Evolutionary conservation across 2,888 invertebrate genomes (phyloP).

Genomic region (Fabriciana adippe): DNA sequence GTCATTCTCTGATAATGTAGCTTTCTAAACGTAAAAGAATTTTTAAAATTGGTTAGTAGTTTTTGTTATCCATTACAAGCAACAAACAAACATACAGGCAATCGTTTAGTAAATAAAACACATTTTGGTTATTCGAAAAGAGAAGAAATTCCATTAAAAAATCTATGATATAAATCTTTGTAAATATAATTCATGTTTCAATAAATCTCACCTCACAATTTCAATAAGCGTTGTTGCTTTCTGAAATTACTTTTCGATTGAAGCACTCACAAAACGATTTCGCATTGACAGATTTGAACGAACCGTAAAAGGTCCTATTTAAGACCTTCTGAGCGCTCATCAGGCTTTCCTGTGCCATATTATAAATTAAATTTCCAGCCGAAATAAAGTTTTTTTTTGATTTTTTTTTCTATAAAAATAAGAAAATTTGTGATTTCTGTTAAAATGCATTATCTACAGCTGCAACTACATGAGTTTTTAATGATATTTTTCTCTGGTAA

Average conservation of each 20-base stretch:
- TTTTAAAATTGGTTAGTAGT: too few species aligned
- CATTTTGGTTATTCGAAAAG: neutral
- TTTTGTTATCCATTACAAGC: too few species aligned
- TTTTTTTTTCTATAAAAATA: neutral
- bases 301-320: slow-evolving; percentile 13
- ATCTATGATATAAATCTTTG: neutral
- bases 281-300: slow-evolving; percentile 14
- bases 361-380: neutral
- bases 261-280: slow-evolving; percentile 17
- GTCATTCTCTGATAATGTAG: too few species aligned
- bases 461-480: too few species aligned
- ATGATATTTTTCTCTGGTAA: too few species aligned
- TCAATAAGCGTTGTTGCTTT: slow-evolving; percentile 13
- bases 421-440: neutral
- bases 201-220: slow-evolving; percentile 10
- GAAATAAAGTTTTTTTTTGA: neutral
- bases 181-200: neutral
- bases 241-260: slow-evolving; percentile 16
- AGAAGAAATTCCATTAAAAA: neutral
- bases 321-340: slow-evolving; percentile 7
- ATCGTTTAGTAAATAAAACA: too few species aligned
- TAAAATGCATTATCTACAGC: neutral
- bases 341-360: slow-evolving; percentile 5
- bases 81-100: too few species aligned
- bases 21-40: too few species aligned